Base-by-base conservation (phyloP, 2,797 vertebrate species). In the Chelon auratus region DNA sequence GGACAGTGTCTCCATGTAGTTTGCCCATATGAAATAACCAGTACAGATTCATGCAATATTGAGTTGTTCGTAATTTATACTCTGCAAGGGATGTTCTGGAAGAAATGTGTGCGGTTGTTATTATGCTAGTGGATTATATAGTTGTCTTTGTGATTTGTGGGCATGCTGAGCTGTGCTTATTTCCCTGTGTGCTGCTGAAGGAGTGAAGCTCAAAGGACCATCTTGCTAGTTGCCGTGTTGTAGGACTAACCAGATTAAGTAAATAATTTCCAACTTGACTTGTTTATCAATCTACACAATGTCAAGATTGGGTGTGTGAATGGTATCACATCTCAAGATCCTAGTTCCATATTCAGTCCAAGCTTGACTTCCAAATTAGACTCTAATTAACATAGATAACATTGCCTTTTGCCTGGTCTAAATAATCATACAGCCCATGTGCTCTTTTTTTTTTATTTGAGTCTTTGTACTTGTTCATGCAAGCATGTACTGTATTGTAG, bases 81-180 rank as follows among this genome's bases (percentile, higher is more conserved):
- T 20, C 17, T 53, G 53, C 14, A n/a, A 47, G 47, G 26, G 20
- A 58, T 33, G 33, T 36, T 63, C 1, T 54, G 52, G 9, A 48
- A 26, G 24, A 47, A 53, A 62, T 73, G 26, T 54, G 22, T 24
- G 50, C 45, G 8, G 15, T 33, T 40, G 20, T 63, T 67, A 9
- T 59, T 53, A 37, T 0, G 40, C 51, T 14, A 10, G 17, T 15
- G 56, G 48, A 52, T n/a, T 40, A 45, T 50, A 59, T 39, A 15
- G 13, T 15, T 62, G 24, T 8, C 47, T 24, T 37, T 62, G 61
- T 55, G 47, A 74, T 70, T 58, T 47, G 55, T 39, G 30, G 45
- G 37, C 26, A 26, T 43, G 11, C 9, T 4, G 0, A 30, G 3
- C 6, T 37, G 33, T 59, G 24, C 55, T 75, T 33, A 10, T 40